Evolutionary conservation across 2,113 vertebrate genomes (phyloP).

Genomic region (Ammodytes marinus): DNA sequence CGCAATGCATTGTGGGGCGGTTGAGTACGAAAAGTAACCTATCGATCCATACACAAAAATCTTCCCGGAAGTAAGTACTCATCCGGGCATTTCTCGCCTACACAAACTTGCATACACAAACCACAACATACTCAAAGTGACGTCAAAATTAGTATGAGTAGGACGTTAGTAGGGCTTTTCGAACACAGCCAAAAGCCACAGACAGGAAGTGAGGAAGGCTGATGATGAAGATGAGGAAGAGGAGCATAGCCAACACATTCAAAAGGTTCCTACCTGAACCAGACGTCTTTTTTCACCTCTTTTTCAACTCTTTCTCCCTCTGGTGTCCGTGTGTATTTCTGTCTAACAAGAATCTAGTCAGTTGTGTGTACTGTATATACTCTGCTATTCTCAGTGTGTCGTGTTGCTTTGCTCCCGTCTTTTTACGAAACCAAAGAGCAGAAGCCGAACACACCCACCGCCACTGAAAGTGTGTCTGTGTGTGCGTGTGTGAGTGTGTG

Average conservation of each 20-base stretch:
- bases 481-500: not conserved
- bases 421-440: constrained; percentile 44
- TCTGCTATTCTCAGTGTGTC: not conserved
- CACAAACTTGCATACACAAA: too few species aligned
- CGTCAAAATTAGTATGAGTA: too few species aligned
- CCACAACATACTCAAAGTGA: too few species aligned
- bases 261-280: constrained; percentile 63
- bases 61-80: too few species aligned
- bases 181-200: too few species aligned
- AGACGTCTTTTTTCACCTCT: not conserved
- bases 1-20: too few species aligned
- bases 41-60: too few species aligned
- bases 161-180: too few species aligned
- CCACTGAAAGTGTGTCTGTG: not conserved
- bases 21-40: too few species aligned
- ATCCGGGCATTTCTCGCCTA: too few species aligned
- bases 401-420: constrained; percentile 17
- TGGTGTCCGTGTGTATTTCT: not conserved
- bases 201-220: constrained; percentile 32
- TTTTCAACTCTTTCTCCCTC: not conserved
- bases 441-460: constrained; percentile 46
- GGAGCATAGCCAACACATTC: not conserved
- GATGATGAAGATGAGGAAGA: constrained; percentile 7
- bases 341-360: not conserved
- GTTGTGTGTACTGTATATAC: not conserved